Evolutionary conservation across 2,888 invertebrate species (phyloP).

Genomic region (Dinocampus coccinellae): DNA sequence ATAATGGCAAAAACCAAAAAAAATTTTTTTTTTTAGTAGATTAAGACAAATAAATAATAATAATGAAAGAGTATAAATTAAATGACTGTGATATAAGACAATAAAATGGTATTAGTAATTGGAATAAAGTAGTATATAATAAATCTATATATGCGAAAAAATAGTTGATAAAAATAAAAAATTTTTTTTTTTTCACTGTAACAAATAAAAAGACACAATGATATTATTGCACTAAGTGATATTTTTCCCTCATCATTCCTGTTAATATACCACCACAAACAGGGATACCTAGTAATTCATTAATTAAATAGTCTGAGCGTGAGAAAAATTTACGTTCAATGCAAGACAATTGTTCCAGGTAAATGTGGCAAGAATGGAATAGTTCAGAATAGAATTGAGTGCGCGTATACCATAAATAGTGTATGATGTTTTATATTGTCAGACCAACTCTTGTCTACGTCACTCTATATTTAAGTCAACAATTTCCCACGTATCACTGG

Average conservation of each 20-base stretch:
- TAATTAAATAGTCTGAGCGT: conserved; percentile 45
- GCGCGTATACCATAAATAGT: conserved; percentile 18
- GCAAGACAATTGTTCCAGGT: conserved; percentile 36
- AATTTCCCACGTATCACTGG: conserved; percentile 50
- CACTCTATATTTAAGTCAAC: conserved; percentile 30
- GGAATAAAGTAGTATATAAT: no score
- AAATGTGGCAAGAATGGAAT: conserved; percentile 23
- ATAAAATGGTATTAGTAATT: no score
- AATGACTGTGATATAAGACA: no score
- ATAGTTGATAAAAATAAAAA: background rate
- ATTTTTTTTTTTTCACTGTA: no score
- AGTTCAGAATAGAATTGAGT: conserved; percentile 38
- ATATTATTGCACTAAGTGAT: background rate
- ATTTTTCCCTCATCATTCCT: background rate
- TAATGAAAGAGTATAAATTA: no score
- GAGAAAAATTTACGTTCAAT: conserved; percentile 41
- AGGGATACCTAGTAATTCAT: conserved; percentile 24
- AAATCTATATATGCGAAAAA: background rate
- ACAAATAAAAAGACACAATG: background rate
- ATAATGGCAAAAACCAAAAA: background rate
- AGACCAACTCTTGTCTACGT: background rate
- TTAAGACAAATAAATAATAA: no score
- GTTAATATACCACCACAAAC: background rate
- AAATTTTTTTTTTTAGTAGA: no score
- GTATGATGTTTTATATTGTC: conserved; percentile 5